phyloP scores from a whole-genome alignment of 1,140 invertebrate species.

The Meteorus sp. region DNA sequence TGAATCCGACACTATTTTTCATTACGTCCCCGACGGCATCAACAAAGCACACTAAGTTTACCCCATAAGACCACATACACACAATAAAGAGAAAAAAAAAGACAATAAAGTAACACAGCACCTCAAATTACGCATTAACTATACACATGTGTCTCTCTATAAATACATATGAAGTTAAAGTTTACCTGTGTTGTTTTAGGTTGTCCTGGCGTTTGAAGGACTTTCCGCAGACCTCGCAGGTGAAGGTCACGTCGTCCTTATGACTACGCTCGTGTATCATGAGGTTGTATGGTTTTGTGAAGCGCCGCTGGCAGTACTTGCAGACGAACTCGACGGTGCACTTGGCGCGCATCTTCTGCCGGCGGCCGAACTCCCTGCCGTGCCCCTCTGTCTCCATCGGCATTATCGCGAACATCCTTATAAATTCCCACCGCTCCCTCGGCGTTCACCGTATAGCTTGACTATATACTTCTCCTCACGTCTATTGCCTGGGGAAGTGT shows the following conservation, averaged over 20 bases:
- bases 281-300: conserved; percentile 99
- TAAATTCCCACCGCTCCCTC: conserved; percentile 59
- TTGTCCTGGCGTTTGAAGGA: conserved; percentile 97
- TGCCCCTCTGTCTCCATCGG: conserved; percentile 86
- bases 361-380: conserved; percentile 79
- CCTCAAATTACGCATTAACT: too few relatives aligned
- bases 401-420: conserved; percentile 74
- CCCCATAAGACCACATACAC: too few relatives aligned
- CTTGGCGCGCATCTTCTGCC: conserved; percentile 90
- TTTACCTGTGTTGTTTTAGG: conserved; percentile 90
- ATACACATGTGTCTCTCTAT: background rate
- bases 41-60: too few relatives aligned
- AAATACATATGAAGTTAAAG: conserved; percentile 15
- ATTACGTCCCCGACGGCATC: too few relatives aligned
- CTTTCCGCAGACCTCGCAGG: conserved; percentile 98
- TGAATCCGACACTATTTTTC: too few relatives aligned
- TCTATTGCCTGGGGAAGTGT: conserved; percentile 32
- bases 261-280: conserved; percentile 99
- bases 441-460: conserved; percentile 40
- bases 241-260: conserved; percentile 95
- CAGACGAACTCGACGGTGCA: conserved; percentile 93
- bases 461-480: conserved; percentile 46
- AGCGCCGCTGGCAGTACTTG: conserved; percentile 97
- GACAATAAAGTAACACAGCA: too few relatives aligned
- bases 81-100: too few relatives aligned